phyloP scores from a whole-genome alignment of 2,888 invertebrate species.

The Synanthedon tipuliformis region DNA sequence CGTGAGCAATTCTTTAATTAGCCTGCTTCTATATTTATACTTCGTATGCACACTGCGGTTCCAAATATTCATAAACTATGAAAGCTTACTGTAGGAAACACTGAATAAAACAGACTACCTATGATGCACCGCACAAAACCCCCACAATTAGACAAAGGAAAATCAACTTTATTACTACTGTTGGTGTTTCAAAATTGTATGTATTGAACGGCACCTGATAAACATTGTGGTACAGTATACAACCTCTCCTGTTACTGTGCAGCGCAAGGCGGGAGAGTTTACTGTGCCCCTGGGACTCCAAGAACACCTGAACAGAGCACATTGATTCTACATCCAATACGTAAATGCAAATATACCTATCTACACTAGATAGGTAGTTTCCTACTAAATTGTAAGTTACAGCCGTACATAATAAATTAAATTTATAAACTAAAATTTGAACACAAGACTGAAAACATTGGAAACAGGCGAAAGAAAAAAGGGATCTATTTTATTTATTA shows the following conservation, averaged over 20 bases:
- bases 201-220: not conserved
- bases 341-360: not conserved
- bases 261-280: constrained; percentile 29
- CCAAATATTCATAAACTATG: not conserved
- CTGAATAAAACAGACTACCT: no score
- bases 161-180: not conserved
- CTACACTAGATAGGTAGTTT: not conserved
- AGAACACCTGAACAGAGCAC: constrained; percentile 34
- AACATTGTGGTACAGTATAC: not conserved
- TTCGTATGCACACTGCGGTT: not conserved
- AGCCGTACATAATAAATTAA: no score
- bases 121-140: not conserved
- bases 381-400: no score
- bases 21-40: not conserved
- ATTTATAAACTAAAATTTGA: no score
- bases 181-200: not conserved
- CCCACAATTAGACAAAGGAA: no score
- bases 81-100: not conserved
- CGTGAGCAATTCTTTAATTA: not conserved
- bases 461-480: no score
- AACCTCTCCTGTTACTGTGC: not conserved
- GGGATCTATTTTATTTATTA: no score
- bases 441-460: no score
- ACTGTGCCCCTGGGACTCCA: constrained; percentile 31
- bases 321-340: constrained; percentile 26